Base-by-base conservation (phyloP, 2,888 invertebrate species). In the Steromphala cineraria region DNA sequence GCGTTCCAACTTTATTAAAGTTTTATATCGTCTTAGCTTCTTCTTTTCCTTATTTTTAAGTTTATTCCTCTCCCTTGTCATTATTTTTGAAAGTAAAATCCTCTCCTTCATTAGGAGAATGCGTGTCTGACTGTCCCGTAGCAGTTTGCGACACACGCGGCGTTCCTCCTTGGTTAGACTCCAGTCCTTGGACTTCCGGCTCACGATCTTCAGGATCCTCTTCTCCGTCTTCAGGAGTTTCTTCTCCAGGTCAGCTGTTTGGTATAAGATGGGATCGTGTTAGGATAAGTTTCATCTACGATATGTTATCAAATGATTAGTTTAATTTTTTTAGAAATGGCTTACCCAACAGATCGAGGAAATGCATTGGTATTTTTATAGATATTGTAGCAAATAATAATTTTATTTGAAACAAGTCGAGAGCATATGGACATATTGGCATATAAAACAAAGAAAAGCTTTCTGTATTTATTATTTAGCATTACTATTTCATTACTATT, bases 1-100 rank as follows among this genome's bases (percentile, higher is more conserved):
- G n/a, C 75, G 40, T 19, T 21, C 52, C 75, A 75, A 24, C 75
- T 80, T 82, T 53, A 85, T 62, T 75, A 85, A 75, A 36, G 80
- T 83, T 77, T 84, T 83, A 79, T 82, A 85, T 53, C 82, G 83
- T 36, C 82, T 82, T 31, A 85, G 53, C 67, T 82, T 85, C 24
- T 81, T 82, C 75, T 83, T 84, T 79, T 85, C 82, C 56, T 84
- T 84, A 56, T 82, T 84, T 71, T 75, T 84, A 67, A 85, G 67
- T 19, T 83, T 79, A 52, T 62, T 71, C 13, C 83, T 78, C 52
- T 83, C 81, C 17, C 83, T 77, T 3, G 84, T 85, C 40, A 85
- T 46, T n/a, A 84, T 75, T 74, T 84, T 80, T 56, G 83, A 80
- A 53, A 85, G 83, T 79, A 78, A 84, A 46, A 83, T 83, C 24